Percentiles rank a stretch among this genome's conserved stretches.
These are phyloP conservation scores for Arenaria interpres DNA, from an alignment of 2,113 vertebrate genomes.

Conservation along the genomic window DNA sequence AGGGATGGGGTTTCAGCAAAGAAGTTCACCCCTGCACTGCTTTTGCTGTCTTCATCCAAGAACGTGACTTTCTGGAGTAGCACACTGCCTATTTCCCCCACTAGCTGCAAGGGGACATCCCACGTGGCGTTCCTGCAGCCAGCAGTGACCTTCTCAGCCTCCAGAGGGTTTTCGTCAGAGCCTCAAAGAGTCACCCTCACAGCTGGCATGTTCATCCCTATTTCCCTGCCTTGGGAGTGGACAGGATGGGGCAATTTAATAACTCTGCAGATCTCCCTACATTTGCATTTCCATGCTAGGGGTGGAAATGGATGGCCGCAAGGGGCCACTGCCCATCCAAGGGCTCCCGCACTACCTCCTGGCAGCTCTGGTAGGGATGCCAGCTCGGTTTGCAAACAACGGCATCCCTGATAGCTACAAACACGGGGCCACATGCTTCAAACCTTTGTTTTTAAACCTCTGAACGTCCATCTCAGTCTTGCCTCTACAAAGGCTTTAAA, in stretches of 20 bases:
- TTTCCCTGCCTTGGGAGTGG: background rate
- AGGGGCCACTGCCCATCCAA: background rate
- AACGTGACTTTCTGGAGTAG: background rate
- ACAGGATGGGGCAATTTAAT: background rate
- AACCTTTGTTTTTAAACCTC: slow-evolving; percentile 80
- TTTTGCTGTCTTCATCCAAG: background rate
- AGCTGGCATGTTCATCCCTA: background rate
- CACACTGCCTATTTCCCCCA: accelerated
- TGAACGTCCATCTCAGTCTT: slow-evolving; percentile 58
- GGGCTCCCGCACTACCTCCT: background rate
- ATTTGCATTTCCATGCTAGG: background rate
- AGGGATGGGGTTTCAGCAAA: background rate
- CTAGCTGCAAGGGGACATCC: background rate
- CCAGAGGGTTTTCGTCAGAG: background rate
- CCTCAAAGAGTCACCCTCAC: background rate
- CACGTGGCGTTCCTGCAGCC: accelerated
- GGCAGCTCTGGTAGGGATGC: background rate
- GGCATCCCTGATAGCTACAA: accelerated
- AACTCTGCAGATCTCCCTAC: background rate
- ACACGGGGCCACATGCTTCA: background rate
- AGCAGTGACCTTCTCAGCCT: accelerated
- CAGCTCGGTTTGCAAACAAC: background rate
- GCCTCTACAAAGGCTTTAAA: background rate
- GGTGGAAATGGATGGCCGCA: background rate
- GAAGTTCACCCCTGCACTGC: background rate